Base-by-base conservation (phyloP, 2,888 invertebrate species). In the Epinotia ramella region DNA sequence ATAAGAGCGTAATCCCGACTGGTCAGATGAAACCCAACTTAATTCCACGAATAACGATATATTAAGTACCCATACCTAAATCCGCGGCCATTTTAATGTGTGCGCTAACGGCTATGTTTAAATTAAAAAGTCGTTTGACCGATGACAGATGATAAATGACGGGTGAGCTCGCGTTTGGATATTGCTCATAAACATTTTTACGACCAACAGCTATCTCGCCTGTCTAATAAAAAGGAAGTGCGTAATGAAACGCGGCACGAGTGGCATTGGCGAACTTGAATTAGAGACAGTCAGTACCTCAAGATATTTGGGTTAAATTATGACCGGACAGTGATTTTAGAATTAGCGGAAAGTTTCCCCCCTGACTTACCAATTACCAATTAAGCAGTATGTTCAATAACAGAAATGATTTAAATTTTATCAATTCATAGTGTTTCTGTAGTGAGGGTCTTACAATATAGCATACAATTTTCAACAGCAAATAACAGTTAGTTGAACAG, bases 121-220 rank as follows among this genome's bases (percentile, higher is more conserved):
- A 56, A 75, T 75, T 75, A 60, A 75, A 75, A 65, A 44, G 20
- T 62, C 53, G 70, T 66, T 65, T 74, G 71, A 59, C 65, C 65
- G 18, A 71, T 66, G 60, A 71, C 70, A 71, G 70, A 70, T 70
- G 75, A 68, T 64, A 64, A 62, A 73, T 40, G 59, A 20, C 66
- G 60, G 49, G 18, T 11, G 63, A 40, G 57, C 40, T 46, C 53
- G 60, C 49, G 69, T 74, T 40, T 40, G 40, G 59, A 65, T 65
- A 71, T 71, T 71, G 60, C 70, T 75, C 75, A 56, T 75, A 75
- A 75, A 75, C 66, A 66, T 65, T 75, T 75, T 76, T 74, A 70
- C 49, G 59, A 66, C 28, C 16, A 28, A n/a, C 20, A 20, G 59
- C 49, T 66, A 73, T 66, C 53, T 57, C 68, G 57, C 68, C 53